These are phyloP conservation scores for Phaethornis superciliosus DNA, from an alignment of 2,113 vertebrate species.

Conservation along the genomic window DNA sequence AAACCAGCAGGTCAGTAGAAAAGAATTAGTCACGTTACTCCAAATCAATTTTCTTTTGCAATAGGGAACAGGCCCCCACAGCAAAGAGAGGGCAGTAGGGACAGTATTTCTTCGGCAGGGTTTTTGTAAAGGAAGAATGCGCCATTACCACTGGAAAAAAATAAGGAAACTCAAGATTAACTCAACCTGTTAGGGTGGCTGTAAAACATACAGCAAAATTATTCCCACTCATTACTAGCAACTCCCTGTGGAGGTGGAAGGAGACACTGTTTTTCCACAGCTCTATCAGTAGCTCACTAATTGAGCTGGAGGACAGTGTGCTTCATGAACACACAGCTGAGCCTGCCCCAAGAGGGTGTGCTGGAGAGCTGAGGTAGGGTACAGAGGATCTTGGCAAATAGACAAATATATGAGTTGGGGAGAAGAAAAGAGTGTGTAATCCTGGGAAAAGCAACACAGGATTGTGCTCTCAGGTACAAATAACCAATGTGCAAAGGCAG, in stretches of 20 bases:
- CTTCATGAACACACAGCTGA: neutral
- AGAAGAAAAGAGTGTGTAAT: neutral
- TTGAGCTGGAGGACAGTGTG: neutral
- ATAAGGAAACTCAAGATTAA: neutral
- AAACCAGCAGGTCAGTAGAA: neutral
- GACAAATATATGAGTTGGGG: fast-evolving
- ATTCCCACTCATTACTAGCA: fast-evolving
- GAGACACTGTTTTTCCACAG: neutral
- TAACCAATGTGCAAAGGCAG: neutral
- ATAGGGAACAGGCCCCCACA: neutral
- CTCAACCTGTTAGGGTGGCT: neutral
- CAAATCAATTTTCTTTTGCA: neutral
- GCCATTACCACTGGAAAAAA: neutral
- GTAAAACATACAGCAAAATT: neutral
- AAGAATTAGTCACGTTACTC: neutral
- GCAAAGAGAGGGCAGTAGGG: neutral
- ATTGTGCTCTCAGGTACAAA: neutral
- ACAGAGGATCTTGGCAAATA: neutral
- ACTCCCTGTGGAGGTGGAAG: neutral
- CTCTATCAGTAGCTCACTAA: neutral
- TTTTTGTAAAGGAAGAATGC: neutral
- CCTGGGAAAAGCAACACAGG: neutral
- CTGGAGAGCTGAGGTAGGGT: neutral
- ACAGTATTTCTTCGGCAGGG: neutral
- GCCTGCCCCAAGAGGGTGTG: neutral